Evolutionary conservation across 2,113 vertebrate genomes (phyloP).

Genomic region (Spea multiplicata): DNA sequence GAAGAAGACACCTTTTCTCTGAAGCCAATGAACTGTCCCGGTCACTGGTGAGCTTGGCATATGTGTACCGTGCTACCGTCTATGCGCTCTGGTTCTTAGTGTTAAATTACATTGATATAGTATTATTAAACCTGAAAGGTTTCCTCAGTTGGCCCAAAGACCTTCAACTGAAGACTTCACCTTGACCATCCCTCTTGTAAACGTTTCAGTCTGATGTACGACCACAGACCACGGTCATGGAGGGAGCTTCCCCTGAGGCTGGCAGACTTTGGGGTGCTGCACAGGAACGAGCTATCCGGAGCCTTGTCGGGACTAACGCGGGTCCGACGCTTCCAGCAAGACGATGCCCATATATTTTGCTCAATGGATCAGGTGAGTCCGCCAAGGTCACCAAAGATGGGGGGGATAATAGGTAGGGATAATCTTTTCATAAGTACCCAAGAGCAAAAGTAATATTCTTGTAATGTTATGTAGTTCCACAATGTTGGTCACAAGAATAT

Average conservation of each 20-base stretch:
- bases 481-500: not conserved
- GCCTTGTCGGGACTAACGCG: constrained; percentile 80
- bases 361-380: constrained; percentile 74
- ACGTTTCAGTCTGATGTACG: constrained; percentile 80
- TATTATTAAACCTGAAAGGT: too few relatives aligned
- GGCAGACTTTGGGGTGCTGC: constrained; percentile 88
- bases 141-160: too few relatives aligned
- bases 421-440: too few relatives aligned
- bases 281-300: constrained; percentile 84
- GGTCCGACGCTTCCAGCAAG: constrained; percentile 85
- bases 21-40: constrained; percentile 96
- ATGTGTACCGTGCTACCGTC: too few relatives aligned
- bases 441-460: too few relatives aligned
- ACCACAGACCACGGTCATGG: constrained; percentile 87
- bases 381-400: not conserved
- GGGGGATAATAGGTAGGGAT: not conserved
- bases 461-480: too few relatives aligned
- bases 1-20: constrained; percentile 75
- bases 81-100: too few relatives aligned
- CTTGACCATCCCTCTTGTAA: not conserved
- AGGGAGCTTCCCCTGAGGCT: constrained; percentile 85
- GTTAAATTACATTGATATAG: too few relatives aligned
- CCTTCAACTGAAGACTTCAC: too few relatives aligned
- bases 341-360: constrained; percentile 91
- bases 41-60: constrained; percentile 78